Conservation (phyloP, 2,797 vertebrate species). For the Lacerta viridis region DNA sequence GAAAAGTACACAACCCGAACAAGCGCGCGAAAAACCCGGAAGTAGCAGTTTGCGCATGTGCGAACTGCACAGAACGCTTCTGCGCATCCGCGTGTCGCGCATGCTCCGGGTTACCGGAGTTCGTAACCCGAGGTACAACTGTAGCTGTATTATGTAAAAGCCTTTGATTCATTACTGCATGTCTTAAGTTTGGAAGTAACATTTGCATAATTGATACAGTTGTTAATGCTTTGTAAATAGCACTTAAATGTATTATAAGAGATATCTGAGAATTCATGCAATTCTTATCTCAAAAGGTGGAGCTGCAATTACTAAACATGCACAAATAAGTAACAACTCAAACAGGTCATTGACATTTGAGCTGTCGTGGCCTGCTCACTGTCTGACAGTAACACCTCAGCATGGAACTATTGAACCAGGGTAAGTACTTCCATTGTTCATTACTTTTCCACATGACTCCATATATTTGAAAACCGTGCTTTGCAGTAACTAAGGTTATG, state of each 20-base stretch:
- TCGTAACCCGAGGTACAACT: too few species aligned
- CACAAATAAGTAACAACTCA: slow-evolving; percentile 88
- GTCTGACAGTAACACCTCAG: slow-evolving; percentile 94
- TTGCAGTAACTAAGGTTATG: neutral
- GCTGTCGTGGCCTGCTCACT: slow-evolving; percentile 96
- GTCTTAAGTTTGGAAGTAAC: slow-evolving; percentile 19
- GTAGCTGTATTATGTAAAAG: neutral
- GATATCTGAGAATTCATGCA: neutral
- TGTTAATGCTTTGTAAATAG: neutral
- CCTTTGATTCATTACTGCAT: neutral
- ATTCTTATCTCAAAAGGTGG: slow-evolving; percentile 79
- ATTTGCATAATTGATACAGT: neutral
- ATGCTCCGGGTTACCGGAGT: too few species aligned
- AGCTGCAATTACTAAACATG: slow-evolving; percentile 80
- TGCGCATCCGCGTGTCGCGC: too few species aligned
- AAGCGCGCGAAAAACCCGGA: too few species aligned
- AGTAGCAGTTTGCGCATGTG: too few species aligned
- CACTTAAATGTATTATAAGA: neutral
- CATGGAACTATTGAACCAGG: slow-evolving; percentile 89
- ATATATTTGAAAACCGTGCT: neutral
- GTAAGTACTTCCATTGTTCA: slow-evolving; percentile 80
- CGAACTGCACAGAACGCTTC: too few species aligned
- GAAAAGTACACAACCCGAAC: too few species aligned
- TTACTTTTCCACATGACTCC: neutral
- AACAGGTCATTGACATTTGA: slow-evolving; percentile 88